A percentile compares a stretch with the other conserved stretches of the same genome.
These are phyloP conservation scores for Eurois occulta DNA, from an alignment of 2,888 invertebrate species.

Conservation along the genomic window DNA sequence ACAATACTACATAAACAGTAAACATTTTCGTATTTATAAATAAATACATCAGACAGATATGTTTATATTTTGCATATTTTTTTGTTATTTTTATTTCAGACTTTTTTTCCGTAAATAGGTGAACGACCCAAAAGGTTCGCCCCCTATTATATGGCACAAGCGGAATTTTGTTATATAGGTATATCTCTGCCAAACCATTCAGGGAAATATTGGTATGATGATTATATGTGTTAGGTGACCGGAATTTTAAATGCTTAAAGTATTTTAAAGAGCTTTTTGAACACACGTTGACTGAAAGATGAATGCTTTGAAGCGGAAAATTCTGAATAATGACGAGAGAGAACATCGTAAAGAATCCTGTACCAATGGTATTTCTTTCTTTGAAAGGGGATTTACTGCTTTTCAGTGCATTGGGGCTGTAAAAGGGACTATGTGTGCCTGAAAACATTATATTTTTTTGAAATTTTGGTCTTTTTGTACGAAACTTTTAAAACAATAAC, in stretches of 20 bases:
- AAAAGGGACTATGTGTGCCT: background rate
- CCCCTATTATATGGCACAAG: background rate
- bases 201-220: background rate
- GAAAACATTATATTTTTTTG: background rate
- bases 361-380: background rate
- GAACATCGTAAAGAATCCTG: constrained; percentile 1
- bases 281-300: constrained; percentile 13
- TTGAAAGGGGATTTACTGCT: background rate
- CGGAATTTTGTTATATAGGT: background rate
- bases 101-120: background rate
- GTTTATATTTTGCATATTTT: constrained; percentile 9
- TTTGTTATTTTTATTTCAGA: constrained; percentile 2
- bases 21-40: constrained; percentile 42
- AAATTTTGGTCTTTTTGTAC: background rate
- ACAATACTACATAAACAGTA: constrained; percentile 11
- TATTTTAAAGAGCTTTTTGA: constrained; percentile 21
- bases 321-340: background rate
- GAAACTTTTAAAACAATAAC: no score
- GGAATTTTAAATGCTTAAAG: constrained; percentile 19
- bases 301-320: constrained; percentile 11
- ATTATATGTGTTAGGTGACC: background rate
- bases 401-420: background rate
- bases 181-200: background rate
- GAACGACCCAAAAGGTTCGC: background rate
- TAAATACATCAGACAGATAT: constrained; percentile 17